Percentiles rank a stretch among this genome's conserved stretches.
These are phyloP conservation scores for Poecilia velifera DNA, from an alignment of 2,797 vertebrate species.

Conservation along the genomic window DNA sequence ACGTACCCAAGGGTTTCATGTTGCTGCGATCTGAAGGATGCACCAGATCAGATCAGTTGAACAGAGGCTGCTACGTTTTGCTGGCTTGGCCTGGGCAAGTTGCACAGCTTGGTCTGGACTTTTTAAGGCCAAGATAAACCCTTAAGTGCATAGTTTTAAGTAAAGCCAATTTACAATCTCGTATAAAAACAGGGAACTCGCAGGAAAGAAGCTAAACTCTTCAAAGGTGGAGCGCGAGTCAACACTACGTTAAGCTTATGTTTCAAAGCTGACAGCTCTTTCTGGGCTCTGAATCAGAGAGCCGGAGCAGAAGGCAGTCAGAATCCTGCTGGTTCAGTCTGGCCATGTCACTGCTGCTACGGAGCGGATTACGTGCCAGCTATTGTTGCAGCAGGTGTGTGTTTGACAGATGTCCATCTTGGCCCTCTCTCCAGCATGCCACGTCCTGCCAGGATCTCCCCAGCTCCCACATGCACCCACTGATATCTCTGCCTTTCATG, in stretches of 20 bases:
- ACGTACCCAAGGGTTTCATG: neutral
- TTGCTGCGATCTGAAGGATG: neutral
- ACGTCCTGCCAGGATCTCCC: slow-evolving; percentile 55
- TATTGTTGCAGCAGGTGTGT: slow-evolving; percentile 39
- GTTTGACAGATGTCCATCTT: slow-evolving; percentile 17
- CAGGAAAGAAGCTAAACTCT: slow-evolving; percentile 1
- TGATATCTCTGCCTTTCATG: slow-evolving; percentile 29
- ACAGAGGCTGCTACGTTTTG: neutral
- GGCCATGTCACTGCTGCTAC: slow-evolving; percentile 41
- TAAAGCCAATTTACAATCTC: slow-evolving; percentile 4
- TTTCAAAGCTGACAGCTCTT: slow-evolving; percentile 38
- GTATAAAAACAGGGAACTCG: slow-evolving; percentile 1
- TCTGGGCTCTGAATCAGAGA: slow-evolving; percentile 21
- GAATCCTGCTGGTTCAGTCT: slow-evolving; percentile 48
- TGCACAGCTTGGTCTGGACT: neutral
- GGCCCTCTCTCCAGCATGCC: slow-evolving; percentile 40
- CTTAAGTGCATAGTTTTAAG: neutral
- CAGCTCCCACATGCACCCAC: slow-evolving; percentile 49
- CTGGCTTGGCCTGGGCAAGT: neutral
- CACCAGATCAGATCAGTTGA: neutral
- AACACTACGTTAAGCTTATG: slow-evolving; percentile 34
- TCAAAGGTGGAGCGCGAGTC: slow-evolving; percentile 27
- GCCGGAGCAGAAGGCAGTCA: slow-evolving; percentile 22
- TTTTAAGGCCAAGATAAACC: neutral
- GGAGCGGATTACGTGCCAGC: slow-evolving; percentile 30